Conservation (phyloP, 2,113 vertebrate genomes). For the Triplophysa rosa region DNA sequence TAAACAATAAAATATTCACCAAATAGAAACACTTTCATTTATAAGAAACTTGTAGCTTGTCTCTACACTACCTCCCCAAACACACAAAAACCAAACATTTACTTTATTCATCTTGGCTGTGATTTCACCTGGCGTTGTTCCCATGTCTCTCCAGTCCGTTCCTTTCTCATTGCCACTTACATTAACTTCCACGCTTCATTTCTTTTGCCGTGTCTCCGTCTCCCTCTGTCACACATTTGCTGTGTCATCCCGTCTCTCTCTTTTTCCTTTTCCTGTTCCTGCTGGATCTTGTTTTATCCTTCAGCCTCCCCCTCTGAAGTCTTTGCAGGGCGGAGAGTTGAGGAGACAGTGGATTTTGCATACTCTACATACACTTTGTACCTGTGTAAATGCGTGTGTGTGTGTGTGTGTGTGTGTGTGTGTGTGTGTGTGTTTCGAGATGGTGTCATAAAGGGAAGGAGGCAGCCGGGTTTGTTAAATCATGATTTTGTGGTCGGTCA, state of each 20-base stretch:
- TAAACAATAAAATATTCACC: no score
- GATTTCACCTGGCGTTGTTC: conserved; percentile 1
- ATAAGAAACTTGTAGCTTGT: no score
- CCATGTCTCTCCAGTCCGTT: conserved; percentile 18
- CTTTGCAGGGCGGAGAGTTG: conserved; percentile 50
- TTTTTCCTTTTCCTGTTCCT: conserved; percentile 29
- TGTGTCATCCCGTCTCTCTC: conserved; percentile 45
- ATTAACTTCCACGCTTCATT: conserved; percentile 37
- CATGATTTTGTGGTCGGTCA: conserved; percentile 15
- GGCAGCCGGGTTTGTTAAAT: conserved; percentile 36
- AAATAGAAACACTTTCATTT: no score
- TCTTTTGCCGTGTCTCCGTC: conserved; percentile 46
- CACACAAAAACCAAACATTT: background rate
- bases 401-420: conserved; percentile 11
- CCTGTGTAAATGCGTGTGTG: conserved; percentile 52
- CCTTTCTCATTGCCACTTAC: conserved; percentile 31
- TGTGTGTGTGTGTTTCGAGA: conserved; percentile 42
- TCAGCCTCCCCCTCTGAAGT: conserved; percentile 15
- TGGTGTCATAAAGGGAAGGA: conserved; percentile 65
- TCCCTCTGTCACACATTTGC: conserved; percentile 44
- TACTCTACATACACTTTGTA: conserved; percentile 75
- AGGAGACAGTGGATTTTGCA: conserved; percentile 76
- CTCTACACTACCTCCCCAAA: no score
- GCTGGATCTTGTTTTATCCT: conserved; percentile 30
- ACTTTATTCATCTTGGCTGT: background rate